Percentiles rank a stretch among this genome's conserved stretches.
Evolutionary conservation across 1,140 invertebrate genomes (phyloP).

Genomic region (Drosophila sp.): DNA sequence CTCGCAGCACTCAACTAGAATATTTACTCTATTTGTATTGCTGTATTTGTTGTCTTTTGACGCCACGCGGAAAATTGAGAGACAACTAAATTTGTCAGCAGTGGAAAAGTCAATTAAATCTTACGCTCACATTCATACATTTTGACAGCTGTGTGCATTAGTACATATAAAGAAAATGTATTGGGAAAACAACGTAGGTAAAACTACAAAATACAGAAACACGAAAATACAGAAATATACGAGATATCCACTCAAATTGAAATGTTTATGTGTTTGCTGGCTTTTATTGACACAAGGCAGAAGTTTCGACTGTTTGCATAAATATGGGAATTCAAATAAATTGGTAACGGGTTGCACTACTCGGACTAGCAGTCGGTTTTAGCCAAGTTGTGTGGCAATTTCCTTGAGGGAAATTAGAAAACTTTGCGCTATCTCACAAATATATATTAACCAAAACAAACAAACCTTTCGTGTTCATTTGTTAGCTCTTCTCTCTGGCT

Average conservation of each 20-base stretch:
- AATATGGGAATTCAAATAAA: too few species aligned
- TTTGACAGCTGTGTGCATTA: constrained; percentile 45
- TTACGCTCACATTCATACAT: constrained; percentile 51
- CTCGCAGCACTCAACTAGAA: neutral
- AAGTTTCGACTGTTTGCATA: constrained; percentile 7
- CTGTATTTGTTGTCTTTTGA: constrained; percentile 13
- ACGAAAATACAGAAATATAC: constrained; percentile 5
- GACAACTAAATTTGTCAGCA: constrained; percentile 61
- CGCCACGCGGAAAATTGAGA: constrained; percentile 17
- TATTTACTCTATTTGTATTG: neutral
- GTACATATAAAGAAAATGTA: constrained; percentile 11
- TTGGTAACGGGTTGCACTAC: neutral
- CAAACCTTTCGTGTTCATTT: constrained; percentile 53
- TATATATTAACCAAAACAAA: constrained; percentile 70
- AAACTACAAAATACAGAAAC: neutral
- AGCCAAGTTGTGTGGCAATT: constrained; percentile 51
- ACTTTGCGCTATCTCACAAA: constrained; percentile 66
- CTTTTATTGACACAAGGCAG: constrained; percentile 34
- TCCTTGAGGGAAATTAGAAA: constrained; percentile 78
- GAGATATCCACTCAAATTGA: constrained; percentile 48
- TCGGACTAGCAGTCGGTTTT: constrained; percentile 2
- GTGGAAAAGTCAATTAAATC: constrained; percentile 59
- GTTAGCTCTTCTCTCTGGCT: constrained; percentile 12
- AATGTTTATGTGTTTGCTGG: constrained; percentile 61
- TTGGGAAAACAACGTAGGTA: neutral